Evolutionary conservation across 2,797 vertebrate genomes (phyloP).

Genomic region (Hephaestus fuliginosus): DNA sequence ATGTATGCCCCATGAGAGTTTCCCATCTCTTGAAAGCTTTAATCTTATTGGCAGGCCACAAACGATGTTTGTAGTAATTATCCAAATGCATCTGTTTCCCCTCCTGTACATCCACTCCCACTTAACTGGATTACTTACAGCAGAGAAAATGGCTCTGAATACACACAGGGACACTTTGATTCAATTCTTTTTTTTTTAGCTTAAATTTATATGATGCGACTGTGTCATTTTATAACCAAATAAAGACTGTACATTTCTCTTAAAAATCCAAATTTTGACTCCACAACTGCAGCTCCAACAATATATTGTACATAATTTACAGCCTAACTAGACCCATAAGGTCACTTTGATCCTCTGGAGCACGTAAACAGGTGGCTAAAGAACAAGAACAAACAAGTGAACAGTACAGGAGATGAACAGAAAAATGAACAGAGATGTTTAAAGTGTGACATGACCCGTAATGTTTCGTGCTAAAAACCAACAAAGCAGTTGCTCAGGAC

Average conservation of each 20-base stretch:
- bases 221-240: neutral
- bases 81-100: slow-evolving; percentile 63
- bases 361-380: neutral
- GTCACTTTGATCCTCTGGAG: neutral
- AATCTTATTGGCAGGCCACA: slow-evolving; percentile 61
- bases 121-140: slow-evolving; percentile 65
- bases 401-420: neutral
- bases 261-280: neutral
- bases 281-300: neutral
- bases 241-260: neutral
- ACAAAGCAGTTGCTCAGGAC: slow-evolving; percentile 4
- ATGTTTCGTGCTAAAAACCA: neutral
- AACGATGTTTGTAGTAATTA: slow-evolving; percentile 63
- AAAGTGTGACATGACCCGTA: neutral
- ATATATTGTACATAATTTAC: neutral
- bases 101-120: slow-evolving; percentile 25
- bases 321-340: neutral
- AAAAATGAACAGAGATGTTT: neutral
- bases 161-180: slow-evolving; percentile 24
- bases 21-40: slow-evolving; percentile 54
- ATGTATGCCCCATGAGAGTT: slow-evolving; percentile 9
- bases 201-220: neutral
- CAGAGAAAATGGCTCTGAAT: slow-evolving; percentile 12
- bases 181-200: neutral
- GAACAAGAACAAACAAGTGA: neutral